phyloP scores from a whole-genome alignment of 2,888 invertebrate species.

The Meliscaeva auricollis region DNA sequence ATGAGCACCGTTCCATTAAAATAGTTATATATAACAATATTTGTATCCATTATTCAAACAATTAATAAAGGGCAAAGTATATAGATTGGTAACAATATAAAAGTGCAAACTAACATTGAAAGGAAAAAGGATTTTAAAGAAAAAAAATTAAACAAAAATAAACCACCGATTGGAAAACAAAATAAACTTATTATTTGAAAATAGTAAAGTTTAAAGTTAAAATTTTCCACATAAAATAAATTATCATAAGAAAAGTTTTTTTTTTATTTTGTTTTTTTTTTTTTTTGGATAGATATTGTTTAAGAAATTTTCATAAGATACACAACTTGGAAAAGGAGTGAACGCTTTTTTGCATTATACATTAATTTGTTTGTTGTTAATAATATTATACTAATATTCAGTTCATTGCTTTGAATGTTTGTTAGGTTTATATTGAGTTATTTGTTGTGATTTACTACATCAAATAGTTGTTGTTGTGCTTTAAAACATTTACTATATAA shows the following conservation, averaged over 20 bases:
- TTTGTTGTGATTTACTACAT: constrained; percentile 67
- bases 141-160: constrained; percentile 9
- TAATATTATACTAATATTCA: constrained; percentile 4
- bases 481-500: constrained; percentile 62
- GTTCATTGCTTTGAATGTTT: constrained; percentile 42
- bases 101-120: constrained; percentile 73
- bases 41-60: constrained; percentile 63
- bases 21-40: constrained; percentile 48
- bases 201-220: constrained; percentile 7
- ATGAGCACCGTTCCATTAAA: constrained; percentile 69
- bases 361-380: constrained; percentile 8
- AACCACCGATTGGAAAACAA: constrained; percentile 43
- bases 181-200: constrained; percentile 38
- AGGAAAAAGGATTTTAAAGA: constrained; percentile 23
- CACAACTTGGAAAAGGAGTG: constrained; percentile 69
- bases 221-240: constrained; percentile 43
- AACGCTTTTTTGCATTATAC: constrained; percentile 19
- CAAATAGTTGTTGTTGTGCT: constrained; percentile 66
- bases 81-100: constrained; percentile 44
- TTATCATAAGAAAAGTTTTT: too few relatives aligned
- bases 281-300: constrained; percentile 38
- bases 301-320: constrained; percentile 44
- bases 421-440: constrained; percentile 44
- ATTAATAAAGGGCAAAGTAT: constrained; percentile 69
- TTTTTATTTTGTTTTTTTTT: neutral